Evolutionary conservation across 2,888 invertebrate species (phyloP), one percentile per base, ranked within the genome.

Genomic region (Linyphia triangularis): DNA sequence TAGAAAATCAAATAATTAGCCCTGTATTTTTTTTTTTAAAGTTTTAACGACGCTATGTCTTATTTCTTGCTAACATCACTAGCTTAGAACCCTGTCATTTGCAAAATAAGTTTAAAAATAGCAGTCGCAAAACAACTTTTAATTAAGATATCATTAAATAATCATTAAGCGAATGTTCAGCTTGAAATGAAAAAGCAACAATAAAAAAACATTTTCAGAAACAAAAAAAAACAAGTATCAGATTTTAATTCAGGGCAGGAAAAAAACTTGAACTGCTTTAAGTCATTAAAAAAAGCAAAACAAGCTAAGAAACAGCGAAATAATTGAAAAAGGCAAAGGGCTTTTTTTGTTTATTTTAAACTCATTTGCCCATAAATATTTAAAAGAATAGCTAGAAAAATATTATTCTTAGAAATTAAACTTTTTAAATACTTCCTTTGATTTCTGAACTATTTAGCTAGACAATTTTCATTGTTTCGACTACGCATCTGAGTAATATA

Each of bases 111-210:
- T 16, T 26, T 16, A 4, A 43, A n/a, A 70, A 24, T 9, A 26
- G 0, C n/a, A 70, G 19, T 33, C 5, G 4, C 1, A 16, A 67
- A 16, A 28, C 22, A 73, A 59, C 13, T 73, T 57, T 73, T 73
- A 73, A 30, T 57, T 73, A 30, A 59, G 30, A 59, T 19, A 73
- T 73, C 73, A 73, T 73, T 73, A 73, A 73, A 73, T 73, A 59
- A 73, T 30, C 33, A 73, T 59, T 73, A 73, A 59, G 5, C 16
- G 3, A 59, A 19, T 30, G n/a, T 10, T 7, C 51, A 59, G 19
- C 19, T n/a, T 37, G 33, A 19, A 33, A 4, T 13, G 6, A 63
- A 26, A n/a, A 67, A 5, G 7, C 2, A n/a, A 37, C 30, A 67
- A 67, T n/a, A 9, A 9, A 67, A 67, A 19, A 67, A 22, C 7